These are phyloP conservation scores for Oscheius sp. DNA, from an alignment of 2,888 invertebrate genomes.

Conservation along the genomic window DNA sequence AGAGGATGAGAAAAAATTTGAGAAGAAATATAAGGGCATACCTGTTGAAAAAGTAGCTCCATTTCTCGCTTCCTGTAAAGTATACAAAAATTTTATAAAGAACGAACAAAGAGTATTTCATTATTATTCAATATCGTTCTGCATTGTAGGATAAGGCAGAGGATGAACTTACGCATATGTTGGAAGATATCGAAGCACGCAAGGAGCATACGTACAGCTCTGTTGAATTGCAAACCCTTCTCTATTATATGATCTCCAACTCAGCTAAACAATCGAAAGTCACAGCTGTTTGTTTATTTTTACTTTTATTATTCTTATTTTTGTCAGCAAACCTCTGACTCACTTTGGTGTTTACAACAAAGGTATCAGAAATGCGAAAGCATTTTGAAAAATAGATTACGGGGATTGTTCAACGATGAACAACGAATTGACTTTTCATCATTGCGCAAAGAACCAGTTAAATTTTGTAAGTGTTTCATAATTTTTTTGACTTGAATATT, in stretches of 20 bases:
- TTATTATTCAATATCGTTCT: neutral
- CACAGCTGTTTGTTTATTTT: neutral
- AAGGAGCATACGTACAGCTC: slow-evolving; percentile 3
- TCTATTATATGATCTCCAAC: neutral
- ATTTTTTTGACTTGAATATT: neutral
- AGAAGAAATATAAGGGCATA: neutral
- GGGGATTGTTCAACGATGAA: slow-evolving; percentile 12
- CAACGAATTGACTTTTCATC: neutral
- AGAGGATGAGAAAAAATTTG: neutral
- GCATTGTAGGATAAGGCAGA: slow-evolving; percentile 6
- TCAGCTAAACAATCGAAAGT: neutral
- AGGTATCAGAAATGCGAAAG: slow-evolving; percentile 13
- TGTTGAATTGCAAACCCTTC: slow-evolving; percentile 1
- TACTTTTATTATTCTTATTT: neutral
- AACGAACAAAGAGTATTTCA: too few species aligned
- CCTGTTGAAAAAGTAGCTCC: too few species aligned
- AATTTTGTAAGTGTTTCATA: neutral
- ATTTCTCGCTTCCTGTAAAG: too few species aligned
- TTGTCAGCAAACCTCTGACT: slow-evolving; percentile 7
- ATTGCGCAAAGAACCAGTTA: neutral
- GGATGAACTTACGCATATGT: neutral
- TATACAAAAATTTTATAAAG: too few species aligned
- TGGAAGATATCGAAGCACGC: neutral
- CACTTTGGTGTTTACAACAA: neutral
- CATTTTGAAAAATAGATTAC: slow-evolving; percentile 16